Conservation (phyloP, 2,797 vertebrate genomes). For the Amazona finschi region DNA sequence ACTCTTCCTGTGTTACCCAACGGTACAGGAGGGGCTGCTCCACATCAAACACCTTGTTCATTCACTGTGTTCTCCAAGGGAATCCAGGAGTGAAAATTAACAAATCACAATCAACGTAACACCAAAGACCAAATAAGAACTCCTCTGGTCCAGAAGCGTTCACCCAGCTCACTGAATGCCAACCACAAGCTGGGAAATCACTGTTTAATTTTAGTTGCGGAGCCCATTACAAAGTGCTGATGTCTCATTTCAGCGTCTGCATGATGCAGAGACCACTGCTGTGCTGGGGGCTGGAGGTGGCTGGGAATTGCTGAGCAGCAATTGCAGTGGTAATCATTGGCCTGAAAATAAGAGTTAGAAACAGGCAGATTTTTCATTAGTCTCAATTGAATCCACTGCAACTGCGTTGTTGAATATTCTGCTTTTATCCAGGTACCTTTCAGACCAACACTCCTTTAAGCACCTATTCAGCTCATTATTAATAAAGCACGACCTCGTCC, state of each 20-base stretch:
- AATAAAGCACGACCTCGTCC: not conserved
- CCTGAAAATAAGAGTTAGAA: not conserved
- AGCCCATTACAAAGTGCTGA: constrained; percentile 45
- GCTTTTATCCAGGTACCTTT: not conserved
- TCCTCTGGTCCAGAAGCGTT: not conserved
- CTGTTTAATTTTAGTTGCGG: constrained; percentile 27
- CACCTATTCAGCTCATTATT: not conserved
- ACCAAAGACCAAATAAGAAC: not conserved
- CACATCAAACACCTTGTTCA: not conserved
- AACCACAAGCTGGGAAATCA: not conserved
- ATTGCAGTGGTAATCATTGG: not conserved
- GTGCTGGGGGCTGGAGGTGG: not conserved
- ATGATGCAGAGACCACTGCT: constrained; percentile 11
- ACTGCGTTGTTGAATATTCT: not conserved
- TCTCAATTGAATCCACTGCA: not conserved
- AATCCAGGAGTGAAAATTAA: not conserved
- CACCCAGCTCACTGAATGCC: not conserved
- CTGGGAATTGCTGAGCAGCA: not conserved
- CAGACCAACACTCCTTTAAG: not conserved
- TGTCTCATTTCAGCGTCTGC: not conserved
- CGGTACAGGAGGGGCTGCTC: fast-evolving
- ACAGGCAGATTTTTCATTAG: not conserved
- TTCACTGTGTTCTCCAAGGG: fast-evolving
- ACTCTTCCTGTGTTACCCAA: fast-evolving
- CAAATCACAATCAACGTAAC: fast-evolving